Evolutionary conservation across 2,888 invertebrate genomes (phyloP).

Genomic region (Troides helena): DNA sequence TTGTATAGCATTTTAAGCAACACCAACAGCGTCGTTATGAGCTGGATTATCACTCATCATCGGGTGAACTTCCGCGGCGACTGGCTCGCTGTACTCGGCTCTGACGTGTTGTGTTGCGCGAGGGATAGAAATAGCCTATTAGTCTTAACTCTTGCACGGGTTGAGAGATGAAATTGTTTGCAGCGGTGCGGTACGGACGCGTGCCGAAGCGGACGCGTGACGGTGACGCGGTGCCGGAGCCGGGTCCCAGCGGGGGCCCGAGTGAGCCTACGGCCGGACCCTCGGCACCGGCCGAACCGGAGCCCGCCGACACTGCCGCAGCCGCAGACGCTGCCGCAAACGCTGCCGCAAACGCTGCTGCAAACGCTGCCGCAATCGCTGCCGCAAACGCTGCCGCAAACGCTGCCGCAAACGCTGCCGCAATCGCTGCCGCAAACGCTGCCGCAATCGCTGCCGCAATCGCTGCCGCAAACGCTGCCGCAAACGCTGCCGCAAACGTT

Average conservation of each 20-base stretch:
- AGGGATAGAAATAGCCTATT: too few species aligned
- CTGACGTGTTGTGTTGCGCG: too few species aligned
- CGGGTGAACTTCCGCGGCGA: too few species aligned
- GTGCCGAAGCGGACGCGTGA: constrained; percentile 96
- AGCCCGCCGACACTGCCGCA: constrained; percentile 35
- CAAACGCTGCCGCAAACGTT: constrained; percentile 33
- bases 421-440: constrained; percentile 14
- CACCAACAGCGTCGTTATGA: too few species aligned
- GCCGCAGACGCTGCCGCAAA: constrained; percentile 24
- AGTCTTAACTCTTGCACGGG: too few species aligned
- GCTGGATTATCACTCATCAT: too few species aligned
- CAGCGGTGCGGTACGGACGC: constrained; percentile 97
- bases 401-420: constrained; percentile 29
- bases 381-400: constrained; percentile 35
- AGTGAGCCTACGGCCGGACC: constrained; percentile 23
- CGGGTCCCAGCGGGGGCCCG: constrained; percentile 36
- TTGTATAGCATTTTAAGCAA: too few species aligned
- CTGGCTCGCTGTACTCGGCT: too few species aligned
- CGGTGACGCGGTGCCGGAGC: constrained; percentile 49
- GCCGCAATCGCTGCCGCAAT: constrained; percentile 16
- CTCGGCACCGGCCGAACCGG: too few species aligned
- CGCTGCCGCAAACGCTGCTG: too few species aligned
- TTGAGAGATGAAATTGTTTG: neutral
- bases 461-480: constrained; percentile 33
- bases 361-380: too few species aligned